phyloP scores from a whole-genome alignment of 2,113 vertebrate genomes.

The Oenanthe oenanthe region DNA sequence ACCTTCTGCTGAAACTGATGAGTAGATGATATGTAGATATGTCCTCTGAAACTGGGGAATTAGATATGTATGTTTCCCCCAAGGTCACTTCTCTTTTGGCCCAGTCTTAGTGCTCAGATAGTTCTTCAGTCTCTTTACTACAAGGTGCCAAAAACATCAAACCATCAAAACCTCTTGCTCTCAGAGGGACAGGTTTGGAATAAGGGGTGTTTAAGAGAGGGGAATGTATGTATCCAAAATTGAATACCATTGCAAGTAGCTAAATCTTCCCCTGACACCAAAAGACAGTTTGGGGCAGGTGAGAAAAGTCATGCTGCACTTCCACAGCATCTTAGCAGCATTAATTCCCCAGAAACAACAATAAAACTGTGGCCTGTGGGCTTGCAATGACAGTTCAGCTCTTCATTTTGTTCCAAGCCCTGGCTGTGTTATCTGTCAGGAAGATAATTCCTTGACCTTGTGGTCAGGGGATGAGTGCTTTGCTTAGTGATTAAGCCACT shows the following conservation, averaged over 20 bases:
- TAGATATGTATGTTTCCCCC: not conserved
- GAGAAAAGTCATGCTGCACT: not conserved
- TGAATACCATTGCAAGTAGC: not conserved
- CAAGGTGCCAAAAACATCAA: not conserved
- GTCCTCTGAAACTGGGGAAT: not conserved
- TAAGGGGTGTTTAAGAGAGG: not conserved
- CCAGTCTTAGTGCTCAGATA: not conserved
- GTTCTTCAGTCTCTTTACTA: not conserved
- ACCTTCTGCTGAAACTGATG: not conserved
- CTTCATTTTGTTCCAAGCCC: not conserved
- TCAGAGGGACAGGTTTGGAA: not conserved
- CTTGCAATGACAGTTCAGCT: not conserved
- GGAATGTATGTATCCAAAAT: not conserved
- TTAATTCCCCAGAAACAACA: not conserved
- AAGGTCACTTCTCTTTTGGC: not conserved
- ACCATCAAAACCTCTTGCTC: not conserved
- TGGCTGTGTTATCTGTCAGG: not conserved
- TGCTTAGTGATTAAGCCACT: slow-evolving; percentile 60
- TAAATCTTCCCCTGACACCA: not conserved
- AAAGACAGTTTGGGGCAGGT: not conserved
- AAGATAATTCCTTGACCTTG: slow-evolving; percentile 60
- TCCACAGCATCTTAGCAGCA: not conserved
- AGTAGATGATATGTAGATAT: no score
- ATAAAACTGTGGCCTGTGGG: not conserved
- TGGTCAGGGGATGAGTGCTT: slow-evolving; percentile 37